Conservation (phyloP, 2,113 vertebrate genomes). For the Furnarius figulus region DNA sequence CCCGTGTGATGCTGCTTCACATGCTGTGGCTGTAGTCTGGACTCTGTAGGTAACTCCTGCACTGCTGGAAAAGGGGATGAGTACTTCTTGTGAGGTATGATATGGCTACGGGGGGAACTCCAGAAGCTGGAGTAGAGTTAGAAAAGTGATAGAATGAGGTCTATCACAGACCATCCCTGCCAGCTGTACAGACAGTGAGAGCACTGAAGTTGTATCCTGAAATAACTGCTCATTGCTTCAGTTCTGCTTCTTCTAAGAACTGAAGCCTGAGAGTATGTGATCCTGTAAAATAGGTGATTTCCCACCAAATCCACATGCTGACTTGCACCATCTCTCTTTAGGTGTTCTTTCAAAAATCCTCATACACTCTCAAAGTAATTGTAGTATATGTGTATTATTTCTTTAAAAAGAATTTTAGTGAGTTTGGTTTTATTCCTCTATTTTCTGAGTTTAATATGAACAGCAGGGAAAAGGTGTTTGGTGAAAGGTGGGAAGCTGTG, state of each 20-base stretch:
- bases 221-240: not conserved
- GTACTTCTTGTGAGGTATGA: not conserved
- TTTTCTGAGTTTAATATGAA: not conserved
- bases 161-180: not conserved
- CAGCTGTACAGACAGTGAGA: not conserved
- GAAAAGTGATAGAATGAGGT: not conserved
- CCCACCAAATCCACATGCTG: not conserved
- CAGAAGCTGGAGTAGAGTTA: not conserved
- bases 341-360: not conserved
- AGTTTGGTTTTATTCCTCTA: not conserved
- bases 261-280: not conserved
- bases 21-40: no score
- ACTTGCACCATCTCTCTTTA: not conserved
- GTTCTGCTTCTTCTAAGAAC: not conserved
- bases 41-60: not conserved
- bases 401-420: not conserved
- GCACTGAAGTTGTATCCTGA: not conserved
- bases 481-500: not conserved
- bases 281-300: not conserved
- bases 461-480: not conserved
- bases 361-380: not conserved
- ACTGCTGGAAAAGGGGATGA: accelerated
- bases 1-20: not conserved
- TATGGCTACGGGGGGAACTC: not conserved
- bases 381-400: not conserved